Conservation (phyloP, 2,113 vertebrate species). For the Grammomys surdaster region DNA sequence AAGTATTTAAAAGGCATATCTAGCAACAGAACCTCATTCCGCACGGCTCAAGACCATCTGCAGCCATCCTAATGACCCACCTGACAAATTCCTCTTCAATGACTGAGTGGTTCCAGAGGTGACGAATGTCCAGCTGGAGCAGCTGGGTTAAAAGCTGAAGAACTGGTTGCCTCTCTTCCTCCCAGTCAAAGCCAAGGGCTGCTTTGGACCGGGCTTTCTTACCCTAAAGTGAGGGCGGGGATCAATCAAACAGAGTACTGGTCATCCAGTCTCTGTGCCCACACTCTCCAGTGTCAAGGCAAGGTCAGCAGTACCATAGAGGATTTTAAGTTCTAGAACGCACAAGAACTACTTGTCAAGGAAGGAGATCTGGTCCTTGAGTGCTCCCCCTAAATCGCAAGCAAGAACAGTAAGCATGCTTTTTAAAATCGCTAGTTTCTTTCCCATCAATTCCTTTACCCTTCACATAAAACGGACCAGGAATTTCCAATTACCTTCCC, state of each 20-base stretch:
- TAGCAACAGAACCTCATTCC: neutral
- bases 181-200: conserved; percentile 90
- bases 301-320: neutral
- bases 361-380: neutral
- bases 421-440: neutral
- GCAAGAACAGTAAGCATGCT: neutral
- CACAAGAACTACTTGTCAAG: neutral
- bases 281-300: neutral
- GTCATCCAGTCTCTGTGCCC: neutral
- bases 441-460: neutral
- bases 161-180: conserved; percentile 90
- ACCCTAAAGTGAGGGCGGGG: conserved; percentile 84
- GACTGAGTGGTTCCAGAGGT: conserved; percentile 92
- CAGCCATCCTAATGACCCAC: conserved; percentile 80
- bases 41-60: neutral
- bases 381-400: neutral
- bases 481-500: conserved; percentile 82
- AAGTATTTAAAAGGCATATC: conserved; percentile 3
- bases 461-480: neutral
- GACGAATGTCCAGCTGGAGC: conserved; percentile 93
- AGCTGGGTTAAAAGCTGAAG: conserved; percentile 92
- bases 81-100: conserved; percentile 97
- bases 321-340: neutral
- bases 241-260: neutral
- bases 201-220: conserved; percentile 89